Evolutionary conservation across 2,113 vertebrate species (phyloP).

Genomic region (Tangachromis dhanisi): DNA sequence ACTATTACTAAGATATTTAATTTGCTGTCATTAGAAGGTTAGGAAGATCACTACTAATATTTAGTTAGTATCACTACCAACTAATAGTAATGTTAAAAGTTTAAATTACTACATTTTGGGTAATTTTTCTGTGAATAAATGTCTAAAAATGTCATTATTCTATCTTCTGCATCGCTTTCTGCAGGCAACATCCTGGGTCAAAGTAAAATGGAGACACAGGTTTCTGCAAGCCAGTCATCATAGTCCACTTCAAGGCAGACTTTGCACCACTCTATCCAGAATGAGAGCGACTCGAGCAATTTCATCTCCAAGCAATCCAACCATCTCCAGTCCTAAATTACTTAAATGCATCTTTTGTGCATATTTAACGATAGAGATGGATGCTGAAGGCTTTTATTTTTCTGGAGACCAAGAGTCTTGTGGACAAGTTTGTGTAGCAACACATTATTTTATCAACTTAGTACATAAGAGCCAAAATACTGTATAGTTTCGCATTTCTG

Average conservation of each 20-base stretch:
- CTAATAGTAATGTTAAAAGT: neutral
- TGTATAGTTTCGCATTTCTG: neutral
- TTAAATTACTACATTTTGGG: neutral
- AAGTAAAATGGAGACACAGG: conserved; percentile 1
- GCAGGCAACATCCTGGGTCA: conserved; percentile 66
- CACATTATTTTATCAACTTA: neutral
- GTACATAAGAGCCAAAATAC: neutral
- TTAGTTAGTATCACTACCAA: neutral
- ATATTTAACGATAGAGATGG: conserved; percentile 59
- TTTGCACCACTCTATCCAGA: neutral
- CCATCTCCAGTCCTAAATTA: neutral
- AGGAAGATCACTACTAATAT: neutral
- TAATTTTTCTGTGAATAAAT: neutral
- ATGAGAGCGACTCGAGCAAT: neutral
- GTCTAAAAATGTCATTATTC: neutral
- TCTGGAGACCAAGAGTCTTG: neutral
- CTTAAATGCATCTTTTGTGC: neutral
- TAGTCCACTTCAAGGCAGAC: neutral
- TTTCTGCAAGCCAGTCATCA: neutral
- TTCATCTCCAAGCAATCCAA: neutral
- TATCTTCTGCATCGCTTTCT: neutral
- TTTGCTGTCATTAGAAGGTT: neutral
- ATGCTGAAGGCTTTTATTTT: conserved; percentile 63
- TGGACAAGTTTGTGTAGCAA: neutral
- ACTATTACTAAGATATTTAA: neutral